A percentile compares a stretch with the other conserved stretches of the same genome.
Conservation (phyloP, 2,113 vertebrate species). For the Toxotes chatareus region DNA sequence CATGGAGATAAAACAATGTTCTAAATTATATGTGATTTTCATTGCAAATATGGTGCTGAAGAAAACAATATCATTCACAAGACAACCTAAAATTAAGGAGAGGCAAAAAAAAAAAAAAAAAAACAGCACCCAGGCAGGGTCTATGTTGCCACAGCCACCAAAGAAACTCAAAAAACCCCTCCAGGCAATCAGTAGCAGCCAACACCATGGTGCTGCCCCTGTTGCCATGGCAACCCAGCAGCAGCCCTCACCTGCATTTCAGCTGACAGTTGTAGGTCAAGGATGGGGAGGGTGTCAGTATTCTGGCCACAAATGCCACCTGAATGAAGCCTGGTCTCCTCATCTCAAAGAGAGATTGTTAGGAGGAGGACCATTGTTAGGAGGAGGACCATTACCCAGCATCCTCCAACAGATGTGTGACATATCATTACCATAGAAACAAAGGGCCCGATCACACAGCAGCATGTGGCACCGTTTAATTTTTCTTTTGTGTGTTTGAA, state of each 20-base stretch:
- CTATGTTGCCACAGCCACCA: neutral
- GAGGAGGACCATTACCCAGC: neutral
- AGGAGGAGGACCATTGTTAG: neutral
- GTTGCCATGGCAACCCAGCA: constrained; percentile 66
- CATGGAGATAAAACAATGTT: neutral
- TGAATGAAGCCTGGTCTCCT: constrained; percentile 9
- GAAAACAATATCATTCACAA: neutral
- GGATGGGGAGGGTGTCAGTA: constrained; percentile 15
- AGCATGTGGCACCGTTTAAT: neutral
- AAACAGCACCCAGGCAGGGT: neutral
- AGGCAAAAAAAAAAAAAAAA: neutral
- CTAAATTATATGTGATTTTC: neutral
- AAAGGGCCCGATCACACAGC: neutral
- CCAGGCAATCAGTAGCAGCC: constrained; percentile 27
- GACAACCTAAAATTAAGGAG: neutral
- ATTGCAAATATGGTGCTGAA: neutral
- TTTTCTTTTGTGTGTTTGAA: neutral
- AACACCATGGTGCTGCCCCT: constrained; percentile 39
- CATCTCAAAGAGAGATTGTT: neutral
- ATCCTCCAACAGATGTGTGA: neutral
- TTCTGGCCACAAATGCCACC: constrained; percentile 31
- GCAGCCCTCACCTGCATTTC: constrained; percentile 36
- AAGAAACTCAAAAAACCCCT: constrained; percentile 33
- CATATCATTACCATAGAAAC: constrained; percentile 12
- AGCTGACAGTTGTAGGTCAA: constrained; percentile 57